These are phyloP conservation scores for Itoplectis maculator DNA, from an alignment of 2,888 invertebrate genomes.

Conservation along the genomic window DNA sequence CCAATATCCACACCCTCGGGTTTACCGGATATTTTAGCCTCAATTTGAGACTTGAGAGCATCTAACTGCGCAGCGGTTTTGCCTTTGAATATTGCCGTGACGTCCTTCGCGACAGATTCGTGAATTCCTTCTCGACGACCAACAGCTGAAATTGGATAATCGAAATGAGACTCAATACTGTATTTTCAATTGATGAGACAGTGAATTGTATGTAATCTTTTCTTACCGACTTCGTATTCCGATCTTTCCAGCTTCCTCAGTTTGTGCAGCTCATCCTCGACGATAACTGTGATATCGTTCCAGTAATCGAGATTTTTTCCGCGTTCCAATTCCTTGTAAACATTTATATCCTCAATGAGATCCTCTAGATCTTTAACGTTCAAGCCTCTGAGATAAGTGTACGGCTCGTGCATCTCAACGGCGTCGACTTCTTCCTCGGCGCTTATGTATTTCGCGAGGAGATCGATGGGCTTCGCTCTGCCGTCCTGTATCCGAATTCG, in stretches of 20 bases:
- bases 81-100: slow-evolving; percentile 95
- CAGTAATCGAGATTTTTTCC: slow-evolving; percentile 96
- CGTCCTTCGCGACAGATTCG: slow-evolving; percentile 95
- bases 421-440: slow-evolving; percentile 95
- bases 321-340: slow-evolving; percentile 96
- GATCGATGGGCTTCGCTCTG: slow-evolving; percentile 98
- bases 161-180: slow-evolving; percentile 49
- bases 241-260: slow-evolving; percentile 90
- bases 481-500: slow-evolving; percentile 98
- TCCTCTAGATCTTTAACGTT: slow-evolving; percentile 97
- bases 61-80: slow-evolving; percentile 95
- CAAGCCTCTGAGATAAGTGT: slow-evolving; percentile 96
- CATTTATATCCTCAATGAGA: slow-evolving; percentile 97
- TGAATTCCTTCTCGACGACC: slow-evolving; percentile 93
- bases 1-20: slow-evolving; percentile 97
- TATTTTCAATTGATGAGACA: background rate
- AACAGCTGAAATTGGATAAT: slow-evolving; percentile 81
- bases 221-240: slow-evolving; percentile 86
- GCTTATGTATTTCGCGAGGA: slow-evolving; percentile 97
- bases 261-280: slow-evolving; percentile 96
- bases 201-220: background rate
- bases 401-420: slow-evolving; percentile 99
- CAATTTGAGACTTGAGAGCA: slow-evolving; percentile 93
- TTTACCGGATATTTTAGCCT: slow-evolving; percentile 92
- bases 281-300: slow-evolving; percentile 98